Evolutionary conservation across 2,113 vertebrate species (phyloP), one percentile per base, ranked within the genome.

Genomic region (Dicentrarchus labrax): DNA sequence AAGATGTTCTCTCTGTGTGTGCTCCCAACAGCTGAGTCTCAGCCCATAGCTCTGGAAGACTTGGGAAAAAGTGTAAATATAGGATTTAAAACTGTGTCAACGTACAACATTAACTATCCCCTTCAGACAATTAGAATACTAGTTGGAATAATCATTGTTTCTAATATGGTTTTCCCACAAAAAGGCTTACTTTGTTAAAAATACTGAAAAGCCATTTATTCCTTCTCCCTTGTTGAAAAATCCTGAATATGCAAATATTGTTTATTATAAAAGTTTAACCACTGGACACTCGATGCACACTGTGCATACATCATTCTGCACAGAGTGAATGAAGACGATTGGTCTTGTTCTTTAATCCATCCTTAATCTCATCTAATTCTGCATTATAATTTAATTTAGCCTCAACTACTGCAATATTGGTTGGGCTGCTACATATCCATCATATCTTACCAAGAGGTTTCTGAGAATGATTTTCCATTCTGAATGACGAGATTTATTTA

Each of bases 21-120:
- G 60, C 72, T 72, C 19, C 48, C 57, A 73, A 72, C 88, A 89
- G 84, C 80, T 85, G 72, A 81, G 89, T 83, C 67, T 86, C 82
- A 47, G 70, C 17, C 21, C 36, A 60, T 72, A 67, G 80, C 61
- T 67, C 54, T 57, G 65, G 16, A 82, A 75, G 48, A 66, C 76
- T 59, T 78, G 30, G 59, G 21, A 77, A 57, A 70, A 30, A 30
- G 50, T 61, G 51, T 56, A 24, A 86, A 61, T 60, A 39, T 13
- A 72, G 45, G 38, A 30, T 24, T 21, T 11, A 50, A n/a, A 21
- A 57, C 0, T 70, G 30, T 64, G 36, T 70, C 38, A 22, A 6
- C 61, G 24, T 48, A 30, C 12, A 59, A 22, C 9, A 36, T 10
- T 43, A 39, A 62, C 51, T 4, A 47, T 8, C 7, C 1, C 10